Evolutionary conservation across 64 coral and sea anemone species (phyloP).

Genomic region (Hydrozoanthus tunicans): DNA sequence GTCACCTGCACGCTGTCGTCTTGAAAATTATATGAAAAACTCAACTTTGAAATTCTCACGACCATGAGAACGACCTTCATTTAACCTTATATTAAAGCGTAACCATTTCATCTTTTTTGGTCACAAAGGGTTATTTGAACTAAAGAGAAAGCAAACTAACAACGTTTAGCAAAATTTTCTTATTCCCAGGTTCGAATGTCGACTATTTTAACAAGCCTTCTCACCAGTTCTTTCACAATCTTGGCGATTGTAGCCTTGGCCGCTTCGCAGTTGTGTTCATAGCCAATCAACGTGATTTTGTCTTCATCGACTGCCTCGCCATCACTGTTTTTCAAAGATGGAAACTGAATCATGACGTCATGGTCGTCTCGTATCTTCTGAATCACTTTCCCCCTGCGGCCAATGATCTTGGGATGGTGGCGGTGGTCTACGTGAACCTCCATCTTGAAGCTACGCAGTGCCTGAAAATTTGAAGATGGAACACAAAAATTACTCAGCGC

Average conservation of each 20-base stretch:
- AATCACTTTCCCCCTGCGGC: slow-evolving; percentile 85
- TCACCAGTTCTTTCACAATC: slow-evolving; percentile 90
- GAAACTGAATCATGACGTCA: slow-evolving; percentile 92
- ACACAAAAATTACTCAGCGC: background rate
- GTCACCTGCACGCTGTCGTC: too few species aligned
- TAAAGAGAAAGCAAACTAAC: too few species aligned
- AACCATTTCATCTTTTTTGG: too few species aligned
- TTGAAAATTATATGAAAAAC: too few species aligned
- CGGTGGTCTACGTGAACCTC: slow-evolving; percentile 67
- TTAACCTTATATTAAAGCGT: too few species aligned
- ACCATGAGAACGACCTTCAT: too few species aligned
- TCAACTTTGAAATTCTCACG: too few species aligned
- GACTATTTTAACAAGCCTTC: background rate
- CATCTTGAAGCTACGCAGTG: slow-evolving; percentile 87
- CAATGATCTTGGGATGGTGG: slow-evolving; percentile 99
- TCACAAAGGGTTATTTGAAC: too few species aligned
- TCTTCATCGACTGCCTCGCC: slow-evolving; percentile 44
- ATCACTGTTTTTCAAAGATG: slow-evolving; percentile 30
- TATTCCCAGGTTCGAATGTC: too few species aligned
- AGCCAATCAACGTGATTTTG: slow-evolving; percentile 87
- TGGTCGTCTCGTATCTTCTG: slow-evolving; percentile 92
- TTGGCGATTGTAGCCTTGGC: slow-evolving; percentile 82
- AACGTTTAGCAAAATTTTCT: too few species aligned
- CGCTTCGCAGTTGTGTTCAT: slow-evolving; percentile 91
- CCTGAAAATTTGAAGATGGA: slow-evolving; percentile 47